Percentiles rank a stretch among this genome's conserved stretches.
Conservation (phyloP, 2,888 invertebrate genomes). For the Ophonus ardosiacus region DNA sequence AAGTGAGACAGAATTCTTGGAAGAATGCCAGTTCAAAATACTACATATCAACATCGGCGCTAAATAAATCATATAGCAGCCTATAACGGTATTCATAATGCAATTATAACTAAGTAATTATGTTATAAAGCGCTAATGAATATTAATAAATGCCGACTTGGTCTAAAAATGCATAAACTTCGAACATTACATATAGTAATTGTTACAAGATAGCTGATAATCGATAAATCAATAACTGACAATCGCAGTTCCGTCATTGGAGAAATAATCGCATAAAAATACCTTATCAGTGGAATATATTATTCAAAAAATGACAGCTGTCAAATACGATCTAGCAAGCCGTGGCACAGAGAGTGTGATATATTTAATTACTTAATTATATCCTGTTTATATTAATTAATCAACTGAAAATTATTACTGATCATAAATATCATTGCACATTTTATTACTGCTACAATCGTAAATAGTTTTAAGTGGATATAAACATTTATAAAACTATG, state of each 20-base stretch:
- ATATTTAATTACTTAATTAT: slow-evolving; percentile 51
- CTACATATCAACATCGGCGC: slow-evolving; percentile 7
- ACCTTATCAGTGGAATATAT: slow-evolving; percentile 8
- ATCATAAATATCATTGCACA: slow-evolving; percentile 27
- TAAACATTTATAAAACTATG: slow-evolving; percentile 2
- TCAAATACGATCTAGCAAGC: slow-evolving; percentile 30
- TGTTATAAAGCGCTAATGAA: slow-evolving; percentile 39
- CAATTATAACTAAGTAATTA: slow-evolving; percentile 39
- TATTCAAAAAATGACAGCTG: slow-evolving; percentile 31
- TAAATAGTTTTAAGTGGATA: slow-evolving; percentile 7
- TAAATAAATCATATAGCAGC: slow-evolving; percentile 31
- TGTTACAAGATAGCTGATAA: slow-evolving; percentile 13
- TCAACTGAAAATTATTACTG: slow-evolving; percentile 39
- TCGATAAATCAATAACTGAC: slow-evolving; percentile 45
- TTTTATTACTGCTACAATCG: slow-evolving; percentile 19
- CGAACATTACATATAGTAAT: slow-evolving; percentile 8
- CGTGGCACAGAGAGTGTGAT: slow-evolving; percentile 15
- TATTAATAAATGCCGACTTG: slow-evolving; percentile 16
- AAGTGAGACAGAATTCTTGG: slow-evolving; percentile 38
- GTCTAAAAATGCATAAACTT: slow-evolving; percentile 23
- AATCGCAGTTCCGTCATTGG: neutral
- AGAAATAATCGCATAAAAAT: slow-evolving; percentile 20
- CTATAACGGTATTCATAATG: slow-evolving; percentile 26
- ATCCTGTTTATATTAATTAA: slow-evolving; percentile 53
- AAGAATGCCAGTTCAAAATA: slow-evolving; percentile 10